Conservation (phyloP, 2,797 vertebrate genomes). For the Aulostomus chinensis region DNA sequence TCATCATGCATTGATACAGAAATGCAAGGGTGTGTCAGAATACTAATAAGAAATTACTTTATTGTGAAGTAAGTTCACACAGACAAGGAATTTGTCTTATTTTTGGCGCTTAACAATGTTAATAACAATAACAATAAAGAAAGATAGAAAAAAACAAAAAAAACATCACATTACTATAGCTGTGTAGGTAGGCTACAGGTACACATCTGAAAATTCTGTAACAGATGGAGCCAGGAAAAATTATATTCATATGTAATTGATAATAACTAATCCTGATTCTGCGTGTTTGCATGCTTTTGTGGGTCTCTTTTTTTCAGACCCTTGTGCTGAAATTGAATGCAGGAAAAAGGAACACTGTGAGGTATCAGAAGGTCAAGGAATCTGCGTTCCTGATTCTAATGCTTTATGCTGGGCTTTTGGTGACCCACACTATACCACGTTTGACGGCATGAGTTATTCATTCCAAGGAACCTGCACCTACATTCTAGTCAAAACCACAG, state of each 20-base stretch:
- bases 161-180: too few relatives aligned
- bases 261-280: background rate
- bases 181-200: too few relatives aligned
- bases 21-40: too few relatives aligned
- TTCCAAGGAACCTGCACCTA: slow-evolving; percentile 46
- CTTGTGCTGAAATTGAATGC: slow-evolving; percentile 14
- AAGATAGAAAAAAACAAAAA: too few relatives aligned
- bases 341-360: slow-evolving; percentile 28
- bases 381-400: slow-evolving; percentile 14
- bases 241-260: background rate
- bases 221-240: too few relatives aligned
- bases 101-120: too few relatives aligned
- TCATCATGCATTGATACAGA: too few relatives aligned
- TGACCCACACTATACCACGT: slow-evolving; percentile 28
- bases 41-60: too few relatives aligned
- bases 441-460: slow-evolving; percentile 7
- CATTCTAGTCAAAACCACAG: slow-evolving; percentile 36
- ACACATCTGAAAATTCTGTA: too few relatives aligned
- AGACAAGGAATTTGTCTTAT: too few relatives aligned
- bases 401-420: slow-evolving; percentile 20
- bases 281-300: background rate
- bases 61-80: too few relatives aligned
- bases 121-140: too few relatives aligned
- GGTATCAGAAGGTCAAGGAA: slow-evolving; percentile 8
- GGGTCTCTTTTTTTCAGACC: slow-evolving; percentile 16